These are phyloP conservation scores for Escarpia spicata DNA, from an alignment of 2,888 invertebrate genomes.

Conservation along the genomic window DNA sequence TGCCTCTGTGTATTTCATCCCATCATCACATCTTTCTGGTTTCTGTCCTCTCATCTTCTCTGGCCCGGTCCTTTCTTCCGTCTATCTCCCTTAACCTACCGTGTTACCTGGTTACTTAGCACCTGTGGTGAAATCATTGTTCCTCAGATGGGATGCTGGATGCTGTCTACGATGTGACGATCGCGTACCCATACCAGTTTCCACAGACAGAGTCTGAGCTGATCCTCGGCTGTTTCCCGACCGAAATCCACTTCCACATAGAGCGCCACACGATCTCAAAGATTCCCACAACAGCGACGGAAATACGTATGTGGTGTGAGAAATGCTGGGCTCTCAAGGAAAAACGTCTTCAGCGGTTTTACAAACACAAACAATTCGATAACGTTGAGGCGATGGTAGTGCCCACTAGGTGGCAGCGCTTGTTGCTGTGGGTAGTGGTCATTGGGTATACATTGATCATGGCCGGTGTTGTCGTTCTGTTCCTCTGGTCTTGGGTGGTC, in stretches of 20 bases:
- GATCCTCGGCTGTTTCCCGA: conserved; percentile 77
- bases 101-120: background rate
- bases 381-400: background rate
- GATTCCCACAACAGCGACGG: background rate
- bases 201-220: conserved; percentile 82
- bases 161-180: conserved; percentile 85
- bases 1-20: background rate
- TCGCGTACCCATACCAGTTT: conserved; percentile 81
- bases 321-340: conserved; percentile 65
- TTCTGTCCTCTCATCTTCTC: background rate
- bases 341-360: conserved; percentile 51
- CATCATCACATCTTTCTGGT: background rate
- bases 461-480: background rate
- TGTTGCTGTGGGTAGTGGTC: background rate
- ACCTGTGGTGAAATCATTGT: conserved; percentile 26
- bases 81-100: background rate
- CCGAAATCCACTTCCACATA: conserved; percentile 80
- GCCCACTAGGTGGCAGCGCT: background rate
- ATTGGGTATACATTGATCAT: background rate
- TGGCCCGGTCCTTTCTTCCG: background rate
- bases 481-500: background rate
- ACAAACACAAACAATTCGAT: conserved; percentile 35
- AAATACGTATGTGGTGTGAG: conserved; percentile 57
- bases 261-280: conserved; percentile 62
- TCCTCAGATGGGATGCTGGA: conserved; percentile 72